A percentile compares a stretch with the other conserved stretches of the same genome.
These are phyloP conservation scores for Alosa alosa DNA, from an alignment of 2,113 vertebrate genomes.

Conservation along the genomic window DNA sequence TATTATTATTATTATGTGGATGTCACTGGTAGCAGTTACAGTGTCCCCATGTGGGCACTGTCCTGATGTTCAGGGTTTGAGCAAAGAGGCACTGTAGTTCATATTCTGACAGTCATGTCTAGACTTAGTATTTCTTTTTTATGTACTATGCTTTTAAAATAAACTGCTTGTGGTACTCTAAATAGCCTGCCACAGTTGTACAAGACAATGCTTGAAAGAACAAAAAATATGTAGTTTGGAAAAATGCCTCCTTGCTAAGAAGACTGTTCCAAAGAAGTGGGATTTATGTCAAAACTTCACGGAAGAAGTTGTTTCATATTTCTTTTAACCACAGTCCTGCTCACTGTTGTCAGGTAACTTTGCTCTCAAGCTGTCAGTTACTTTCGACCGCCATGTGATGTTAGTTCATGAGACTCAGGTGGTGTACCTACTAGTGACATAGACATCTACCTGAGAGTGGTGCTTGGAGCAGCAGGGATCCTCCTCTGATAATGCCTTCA, in stretches of 20 bases:
- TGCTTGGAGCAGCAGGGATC: not conserved
- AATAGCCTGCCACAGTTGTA: not conserved
- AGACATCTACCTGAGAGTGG: conserved; percentile 5
- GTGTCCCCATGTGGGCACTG: not conserved
- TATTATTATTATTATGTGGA: not conserved
- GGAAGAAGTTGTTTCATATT: not conserved
- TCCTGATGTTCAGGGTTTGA: not conserved
- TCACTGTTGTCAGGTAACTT: not conserved
- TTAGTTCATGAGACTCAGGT: not conserved
- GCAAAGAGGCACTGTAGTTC: not conserved
- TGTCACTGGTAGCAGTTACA: conserved; percentile 36
- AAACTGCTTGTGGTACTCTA: not conserved
- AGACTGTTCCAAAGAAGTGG: not conserved
- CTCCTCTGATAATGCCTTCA: not conserved
- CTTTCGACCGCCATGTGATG: not conserved
- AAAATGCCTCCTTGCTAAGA: not conserved
- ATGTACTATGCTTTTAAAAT: not conserved
- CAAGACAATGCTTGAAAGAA: not conserved
- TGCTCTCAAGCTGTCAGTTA: not conserved
- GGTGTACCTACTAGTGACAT: not conserved
- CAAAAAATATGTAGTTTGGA: not conserved
- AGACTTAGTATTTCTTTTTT: not conserved
- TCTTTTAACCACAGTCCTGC: not conserved
- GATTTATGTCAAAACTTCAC: not conserved
- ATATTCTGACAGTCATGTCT: not conserved